Evolutionary conservation across 2,888 invertebrate species (phyloP).

Genomic region (Papilio demoleus): DNA sequence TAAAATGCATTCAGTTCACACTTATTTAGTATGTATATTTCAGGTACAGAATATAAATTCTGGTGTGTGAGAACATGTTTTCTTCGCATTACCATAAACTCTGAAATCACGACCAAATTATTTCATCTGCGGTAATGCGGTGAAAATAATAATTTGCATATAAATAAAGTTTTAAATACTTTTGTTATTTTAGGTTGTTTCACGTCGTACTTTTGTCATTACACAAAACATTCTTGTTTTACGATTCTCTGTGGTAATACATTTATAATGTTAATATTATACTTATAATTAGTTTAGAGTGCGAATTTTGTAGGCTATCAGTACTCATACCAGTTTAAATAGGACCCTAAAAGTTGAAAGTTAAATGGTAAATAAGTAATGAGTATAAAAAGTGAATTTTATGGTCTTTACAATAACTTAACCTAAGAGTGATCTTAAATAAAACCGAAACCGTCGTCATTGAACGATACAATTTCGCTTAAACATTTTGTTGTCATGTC

Average conservation of each 20-base stretch:
- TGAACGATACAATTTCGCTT: too few species aligned
- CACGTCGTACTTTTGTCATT: constrained; percentile 11
- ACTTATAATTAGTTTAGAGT: not conserved
- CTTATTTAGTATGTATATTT: not conserved
- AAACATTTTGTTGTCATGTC: too few species aligned
- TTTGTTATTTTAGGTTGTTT: constrained; percentile 19
- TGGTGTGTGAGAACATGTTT: constrained; percentile 2
- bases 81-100: constrained; percentile 9
- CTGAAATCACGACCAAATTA: constrained; percentile 6
- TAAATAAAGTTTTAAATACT: constrained; percentile 16
- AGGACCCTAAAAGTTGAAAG: too few species aligned
- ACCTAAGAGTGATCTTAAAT: too few species aligned
- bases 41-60: not conserved
- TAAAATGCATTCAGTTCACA: constrained; percentile 13
- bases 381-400: too few species aligned
- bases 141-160: constrained; percentile 21
- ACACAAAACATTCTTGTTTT: constrained; percentile 14
- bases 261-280: not conserved
- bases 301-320: not conserved
- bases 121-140: not conserved
- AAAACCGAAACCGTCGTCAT: too few species aligned
- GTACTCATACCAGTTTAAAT: not conserved
- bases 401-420: too few species aligned
- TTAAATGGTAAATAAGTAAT: too few species aligned
- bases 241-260: constrained; percentile 13